Percentiles rank a stretch among this genome's conserved stretches.
phyloP scores from a whole-genome alignment of 2,797 vertebrate species.

The Channallabes apus region DNA sequence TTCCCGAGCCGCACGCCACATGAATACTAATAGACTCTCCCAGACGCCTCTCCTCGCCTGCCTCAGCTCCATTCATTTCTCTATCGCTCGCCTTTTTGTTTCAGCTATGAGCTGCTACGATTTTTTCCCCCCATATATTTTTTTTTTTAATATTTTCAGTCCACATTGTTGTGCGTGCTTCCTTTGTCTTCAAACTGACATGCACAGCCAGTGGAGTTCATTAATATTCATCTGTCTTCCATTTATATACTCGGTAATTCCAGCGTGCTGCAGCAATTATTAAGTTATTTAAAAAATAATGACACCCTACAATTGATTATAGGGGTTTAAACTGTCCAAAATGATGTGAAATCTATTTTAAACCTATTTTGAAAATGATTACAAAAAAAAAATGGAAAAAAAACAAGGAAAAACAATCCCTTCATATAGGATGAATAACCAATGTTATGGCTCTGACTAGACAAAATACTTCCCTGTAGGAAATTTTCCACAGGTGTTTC shows the following conservation, averaged over 20 bases:
- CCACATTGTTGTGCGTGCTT: slow-evolving; percentile 66
- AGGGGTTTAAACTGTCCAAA: slow-evolving; percentile 1
- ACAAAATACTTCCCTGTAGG: slow-evolving; percentile 11
- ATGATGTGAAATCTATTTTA: slow-evolving; percentile 3
- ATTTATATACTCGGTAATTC: slow-evolving; percentile 39
- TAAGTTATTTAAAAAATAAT: slow-evolving; percentile 40
- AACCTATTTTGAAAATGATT: not conserved
- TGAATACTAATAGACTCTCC: slow-evolving; percentile 94
- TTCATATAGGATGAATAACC: not conserved
- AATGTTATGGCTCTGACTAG: slow-evolving; percentile 3
- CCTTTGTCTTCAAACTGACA: slow-evolving; percentile 58
- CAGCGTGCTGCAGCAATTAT: slow-evolving; percentile 32
- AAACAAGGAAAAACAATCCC: not conserved
- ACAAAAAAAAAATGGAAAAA: not conserved
- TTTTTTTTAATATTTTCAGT: slow-evolving; percentile 43
- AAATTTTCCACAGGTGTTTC: slow-evolving; percentile 39
- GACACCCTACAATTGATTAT: not conserved
- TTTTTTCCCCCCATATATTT: not conserved
- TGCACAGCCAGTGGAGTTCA: slow-evolving; percentile 53
- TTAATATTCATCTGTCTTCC: slow-evolving; percentile 56
- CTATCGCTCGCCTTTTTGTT: slow-evolving; percentile 44
- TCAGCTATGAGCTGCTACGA: slow-evolving; percentile 45
- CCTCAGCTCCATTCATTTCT: slow-evolving; percentile 52
- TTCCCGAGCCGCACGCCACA: slow-evolving; percentile 87
- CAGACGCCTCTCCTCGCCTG: slow-evolving; percentile 80